Evolutionary conservation across 2,888 invertebrate genomes (phyloP).

Genomic region (Steinernema carpocapsae): DNA sequence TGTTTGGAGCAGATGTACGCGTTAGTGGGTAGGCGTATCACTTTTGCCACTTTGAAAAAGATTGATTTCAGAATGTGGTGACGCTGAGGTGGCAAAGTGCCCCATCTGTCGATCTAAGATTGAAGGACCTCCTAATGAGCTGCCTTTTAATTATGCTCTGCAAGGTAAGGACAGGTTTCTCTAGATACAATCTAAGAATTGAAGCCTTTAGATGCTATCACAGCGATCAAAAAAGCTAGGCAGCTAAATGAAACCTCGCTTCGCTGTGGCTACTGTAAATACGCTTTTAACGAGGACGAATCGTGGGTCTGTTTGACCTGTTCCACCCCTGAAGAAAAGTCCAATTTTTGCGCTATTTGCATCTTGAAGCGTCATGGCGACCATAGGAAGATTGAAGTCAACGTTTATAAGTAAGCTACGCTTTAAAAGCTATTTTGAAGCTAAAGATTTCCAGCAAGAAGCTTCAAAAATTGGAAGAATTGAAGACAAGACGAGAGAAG

Average conservation of each 20-base stretch:
- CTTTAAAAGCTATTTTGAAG: background rate
- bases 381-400: background rate
- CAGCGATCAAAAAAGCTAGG: constrained; percentile 41
- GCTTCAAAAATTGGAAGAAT: background rate
- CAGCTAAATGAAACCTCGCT: constrained; percentile 35
- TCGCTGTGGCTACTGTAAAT: constrained; percentile 34
- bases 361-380: constrained; percentile 7
- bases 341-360: constrained; percentile 14
- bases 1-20: constrained; percentile 37
- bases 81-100: constrained; percentile 37
- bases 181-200: constrained; percentile 3
- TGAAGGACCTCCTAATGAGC: constrained; percentile 38
- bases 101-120: constrained; percentile 45
- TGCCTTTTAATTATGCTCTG: constrained; percentile 46
- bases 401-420: background rate
- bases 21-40: background rate
- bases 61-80: background rate
- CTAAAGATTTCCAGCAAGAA: background rate
- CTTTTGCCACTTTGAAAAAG: background rate
- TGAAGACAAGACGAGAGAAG: constrained; percentile 13
- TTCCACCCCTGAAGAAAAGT: constrained; percentile 3
- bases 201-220: constrained; percentile 42
- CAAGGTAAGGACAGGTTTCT: constrained; percentile 38
- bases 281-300: constrained; percentile 34
- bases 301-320: constrained; percentile 41